phyloP scores from a whole-genome alignment of 2,888 invertebrate genomes.

The Ceriagrion tenellum region DNA sequence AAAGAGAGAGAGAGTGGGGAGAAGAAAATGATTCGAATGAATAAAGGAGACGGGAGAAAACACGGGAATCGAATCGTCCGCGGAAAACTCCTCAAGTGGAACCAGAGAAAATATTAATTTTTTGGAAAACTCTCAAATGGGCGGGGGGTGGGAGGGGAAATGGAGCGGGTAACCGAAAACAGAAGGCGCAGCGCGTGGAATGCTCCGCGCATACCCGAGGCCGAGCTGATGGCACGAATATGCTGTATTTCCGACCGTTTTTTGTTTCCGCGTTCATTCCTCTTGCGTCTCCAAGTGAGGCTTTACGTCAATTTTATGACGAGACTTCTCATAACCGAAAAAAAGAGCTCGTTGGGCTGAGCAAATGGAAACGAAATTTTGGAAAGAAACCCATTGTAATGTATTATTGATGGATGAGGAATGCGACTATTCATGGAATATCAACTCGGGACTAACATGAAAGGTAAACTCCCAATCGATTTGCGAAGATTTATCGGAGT shows the following conservation, averaged over 20 bases:
- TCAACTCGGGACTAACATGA: neutral
- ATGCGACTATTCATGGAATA: neutral
- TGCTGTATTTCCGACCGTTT: neutral
- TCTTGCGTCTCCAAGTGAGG: neutral
- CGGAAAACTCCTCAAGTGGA: constrained; percentile 20
- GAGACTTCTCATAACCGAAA: neutral
- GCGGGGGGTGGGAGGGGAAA: neutral
- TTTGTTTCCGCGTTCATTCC: neutral
- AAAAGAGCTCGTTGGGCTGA: neutral
- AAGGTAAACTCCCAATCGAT: neutral
- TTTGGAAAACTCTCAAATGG: constrained; percentile 38
- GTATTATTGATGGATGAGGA: constrained; percentile 1
- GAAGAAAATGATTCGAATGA: neutral
- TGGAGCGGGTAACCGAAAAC: constrained; percentile 38
- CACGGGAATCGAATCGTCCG: neutral
- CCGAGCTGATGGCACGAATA: neutral
- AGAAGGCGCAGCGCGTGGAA: constrained; percentile 24
- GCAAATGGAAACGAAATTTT: constrained; percentile 16
- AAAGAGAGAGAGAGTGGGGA: neutral
- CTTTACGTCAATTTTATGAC: neutral
- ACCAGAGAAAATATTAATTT: constrained; percentile 52
- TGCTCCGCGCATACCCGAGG: neutral
- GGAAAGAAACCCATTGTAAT: constrained; percentile 24
- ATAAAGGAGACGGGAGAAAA: neutral
- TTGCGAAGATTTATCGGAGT: neutral